A percentile compares a stretch with the other conserved stretches of the same genome.
Conservation (phyloP, 2,797 vertebrate genomes). For the Argyrosomus regius region DNA sequence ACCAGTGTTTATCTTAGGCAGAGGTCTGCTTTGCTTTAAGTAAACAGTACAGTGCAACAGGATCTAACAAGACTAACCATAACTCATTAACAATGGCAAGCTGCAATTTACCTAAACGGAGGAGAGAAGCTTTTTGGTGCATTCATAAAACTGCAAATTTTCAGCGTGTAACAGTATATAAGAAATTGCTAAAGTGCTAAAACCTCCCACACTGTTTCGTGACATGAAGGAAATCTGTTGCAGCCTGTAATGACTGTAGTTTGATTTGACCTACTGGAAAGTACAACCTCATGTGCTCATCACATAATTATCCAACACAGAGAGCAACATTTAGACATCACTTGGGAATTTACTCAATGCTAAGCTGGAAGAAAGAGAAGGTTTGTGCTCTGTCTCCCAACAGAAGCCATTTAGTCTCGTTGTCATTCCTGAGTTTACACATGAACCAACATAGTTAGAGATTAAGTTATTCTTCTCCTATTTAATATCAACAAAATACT, state of each 20-base stretch:
- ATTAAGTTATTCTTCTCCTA: conserved; percentile 22
- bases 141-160: conserved; percentile 16
- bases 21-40: conserved; percentile 57
- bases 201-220: conserved; percentile 20
- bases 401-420: neutral
- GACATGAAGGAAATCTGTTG: conserved; percentile 21
- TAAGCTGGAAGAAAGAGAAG: neutral
- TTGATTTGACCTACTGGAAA: conserved; percentile 44
- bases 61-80: conserved; percentile 23
- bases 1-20: conserved; percentile 42
- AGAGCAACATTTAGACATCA: conserved; percentile 22
- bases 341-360: conserved; percentile 11
- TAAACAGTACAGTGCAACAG: conserved; percentile 36
- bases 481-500: conserved; percentile 28
- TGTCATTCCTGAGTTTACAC: conserved; percentile 34
- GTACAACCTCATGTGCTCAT: conserved; percentile 35
- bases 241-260: conserved; percentile 22
- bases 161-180: conserved; percentile 19
- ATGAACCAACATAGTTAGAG: conserved; percentile 20
- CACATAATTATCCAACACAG: conserved; percentile 14
- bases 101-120: conserved; percentile 22
- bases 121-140: conserved; percentile 25
- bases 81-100: conserved; percentile 30
- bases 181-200: conserved; percentile 21
- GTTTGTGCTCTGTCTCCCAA: conserved; percentile 3